phyloP scores from a whole-genome alignment of 2,797 vertebrate genomes.

The Rhynchonycteris naso region DNA sequence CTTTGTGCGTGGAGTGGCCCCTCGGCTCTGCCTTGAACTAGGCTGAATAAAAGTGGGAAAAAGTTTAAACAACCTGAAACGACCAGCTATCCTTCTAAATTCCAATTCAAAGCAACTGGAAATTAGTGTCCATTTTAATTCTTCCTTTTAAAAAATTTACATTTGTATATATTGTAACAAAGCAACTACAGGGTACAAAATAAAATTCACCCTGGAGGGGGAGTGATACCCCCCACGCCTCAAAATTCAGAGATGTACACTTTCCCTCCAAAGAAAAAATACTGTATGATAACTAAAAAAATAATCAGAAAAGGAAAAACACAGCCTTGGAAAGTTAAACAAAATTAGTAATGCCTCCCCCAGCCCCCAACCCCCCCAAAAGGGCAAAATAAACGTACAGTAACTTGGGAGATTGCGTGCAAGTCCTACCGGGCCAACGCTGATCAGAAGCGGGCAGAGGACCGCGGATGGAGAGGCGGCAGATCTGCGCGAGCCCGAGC shows the following conservation, averaged over 20 bases:
- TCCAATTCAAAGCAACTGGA: background rate
- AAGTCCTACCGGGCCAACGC: background rate
- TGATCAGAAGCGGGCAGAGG: accelerated
- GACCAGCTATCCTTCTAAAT: background rate
- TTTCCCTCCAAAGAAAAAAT: background rate
- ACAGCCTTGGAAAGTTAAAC: background rate
- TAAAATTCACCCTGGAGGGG: background rate
- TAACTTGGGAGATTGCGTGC: background rate
- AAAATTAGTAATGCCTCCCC: background rate
- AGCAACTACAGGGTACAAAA: background rate
- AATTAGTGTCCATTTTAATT: background rate
- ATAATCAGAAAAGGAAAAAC: background rate
- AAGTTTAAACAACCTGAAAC: background rate
- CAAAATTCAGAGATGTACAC: background rate
- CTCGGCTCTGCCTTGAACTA: background rate
- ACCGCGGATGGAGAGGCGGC: accelerated
- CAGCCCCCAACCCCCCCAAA: no score
- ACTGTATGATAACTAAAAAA: background rate
- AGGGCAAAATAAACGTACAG: background rate
- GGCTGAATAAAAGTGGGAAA: background rate
- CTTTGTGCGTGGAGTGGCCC: accelerated
- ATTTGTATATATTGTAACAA: background rate
- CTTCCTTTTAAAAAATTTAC: background rate
- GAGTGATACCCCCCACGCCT: no score
- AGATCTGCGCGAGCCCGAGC: accelerated